phyloP scores from a whole-genome alignment of 2,888 invertebrate genomes.

The Oligia latruncula region DNA sequence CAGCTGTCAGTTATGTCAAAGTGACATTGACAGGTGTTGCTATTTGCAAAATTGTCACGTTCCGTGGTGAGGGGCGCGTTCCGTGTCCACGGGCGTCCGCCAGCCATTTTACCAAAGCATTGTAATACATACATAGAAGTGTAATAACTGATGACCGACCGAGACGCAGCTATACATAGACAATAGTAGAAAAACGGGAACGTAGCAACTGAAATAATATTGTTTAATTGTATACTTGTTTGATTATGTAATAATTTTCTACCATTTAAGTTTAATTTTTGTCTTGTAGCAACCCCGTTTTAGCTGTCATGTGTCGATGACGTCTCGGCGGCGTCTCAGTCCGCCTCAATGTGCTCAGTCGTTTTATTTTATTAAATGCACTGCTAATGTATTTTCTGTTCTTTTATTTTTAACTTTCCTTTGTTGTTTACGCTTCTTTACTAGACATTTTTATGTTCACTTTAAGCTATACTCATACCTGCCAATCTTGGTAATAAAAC shows the following conservation, averaged over 20 bases:
- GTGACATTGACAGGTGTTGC: slow-evolving; percentile 55
- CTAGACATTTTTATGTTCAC: not conserved
- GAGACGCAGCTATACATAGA: slow-evolving; percentile 29
- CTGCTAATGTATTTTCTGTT: slow-evolving; percentile 81
- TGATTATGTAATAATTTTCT: slow-evolving; percentile 45
- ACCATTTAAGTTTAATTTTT: slow-evolving; percentile 58
- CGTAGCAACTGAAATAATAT: slow-evolving; percentile 42
- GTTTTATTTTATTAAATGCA: slow-evolving; percentile 85
- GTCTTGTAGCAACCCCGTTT: slow-evolving; percentile 44
- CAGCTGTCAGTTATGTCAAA: slow-evolving; percentile 45
- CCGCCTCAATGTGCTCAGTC: slow-evolving; percentile 82
- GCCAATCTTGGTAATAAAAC: not conserved
- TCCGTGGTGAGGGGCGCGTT: slow-evolving; percentile 52
- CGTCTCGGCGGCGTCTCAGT: slow-evolving; percentile 65
- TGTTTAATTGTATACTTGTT: slow-evolving; percentile 49
- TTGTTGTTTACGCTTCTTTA: slow-evolving; percentile 48
- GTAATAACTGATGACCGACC: slow-evolving; percentile 52
- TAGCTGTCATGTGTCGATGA: slow-evolving; percentile 34
- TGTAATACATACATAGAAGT: slow-evolving; percentile 67
- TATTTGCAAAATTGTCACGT: slow-evolving; percentile 52
- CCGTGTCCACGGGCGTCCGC: slow-evolving; percentile 64
- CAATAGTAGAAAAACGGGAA: slow-evolving; percentile 17
- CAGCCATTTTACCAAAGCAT: slow-evolving; percentile 75
- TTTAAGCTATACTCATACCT: slow-evolving; percentile 26
- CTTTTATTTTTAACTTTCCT: slow-evolving; percentile 70